A percentile compares a stretch with the other conserved stretches of the same genome.
These are phyloP conservation scores for Xyliphius kryptos DNA, from an alignment of 2,113 vertebrate genomes.

Conservation along the genomic window DNA sequence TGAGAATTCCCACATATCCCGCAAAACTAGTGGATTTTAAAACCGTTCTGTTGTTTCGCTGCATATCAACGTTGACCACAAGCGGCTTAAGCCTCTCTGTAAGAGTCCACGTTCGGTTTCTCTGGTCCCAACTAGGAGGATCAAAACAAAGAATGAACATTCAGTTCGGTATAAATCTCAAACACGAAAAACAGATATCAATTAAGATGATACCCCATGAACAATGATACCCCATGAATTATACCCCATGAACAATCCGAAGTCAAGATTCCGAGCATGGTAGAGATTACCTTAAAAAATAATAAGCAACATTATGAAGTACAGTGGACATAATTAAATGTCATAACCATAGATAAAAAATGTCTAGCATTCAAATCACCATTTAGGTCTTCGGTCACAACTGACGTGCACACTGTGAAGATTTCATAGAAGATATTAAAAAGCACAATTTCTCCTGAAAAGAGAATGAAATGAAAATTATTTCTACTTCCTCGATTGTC, in stretches of 20 bases:
- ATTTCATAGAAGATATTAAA: conserved; percentile 84
- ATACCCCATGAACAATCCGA: conserved; percentile 93
- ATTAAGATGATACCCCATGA: no score
- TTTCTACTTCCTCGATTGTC: no score
- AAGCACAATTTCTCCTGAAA: conserved; percentile 73
- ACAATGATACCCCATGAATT: no score
- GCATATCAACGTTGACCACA: conserved; percentile 83
- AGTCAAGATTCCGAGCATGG: conserved; percentile 92
- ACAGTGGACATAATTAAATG: not conserved
- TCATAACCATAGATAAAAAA: not conserved
- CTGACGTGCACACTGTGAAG: conserved; percentile 80
- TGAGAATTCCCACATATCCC: conserved; percentile 92
- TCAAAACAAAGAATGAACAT: not conserved
- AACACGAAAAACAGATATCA: no score
- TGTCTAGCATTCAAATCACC: conserved; percentile 57
- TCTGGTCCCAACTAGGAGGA: conserved; percentile 81
- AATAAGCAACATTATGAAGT: no score
- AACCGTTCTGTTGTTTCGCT: conserved; percentile 79
- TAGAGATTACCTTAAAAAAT: conserved; percentile 73
- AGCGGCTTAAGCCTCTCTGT: conserved; percentile 79
- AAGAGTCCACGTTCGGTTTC: conserved; percentile 83
- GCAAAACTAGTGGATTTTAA: conserved; percentile 88
- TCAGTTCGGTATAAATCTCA: no score
- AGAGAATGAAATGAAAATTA: no score
- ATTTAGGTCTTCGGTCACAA: conserved; percentile 70